Base-by-base conservation (phyloP, 2,797 vertebrate species). In the Sebastes itinus region DNA sequence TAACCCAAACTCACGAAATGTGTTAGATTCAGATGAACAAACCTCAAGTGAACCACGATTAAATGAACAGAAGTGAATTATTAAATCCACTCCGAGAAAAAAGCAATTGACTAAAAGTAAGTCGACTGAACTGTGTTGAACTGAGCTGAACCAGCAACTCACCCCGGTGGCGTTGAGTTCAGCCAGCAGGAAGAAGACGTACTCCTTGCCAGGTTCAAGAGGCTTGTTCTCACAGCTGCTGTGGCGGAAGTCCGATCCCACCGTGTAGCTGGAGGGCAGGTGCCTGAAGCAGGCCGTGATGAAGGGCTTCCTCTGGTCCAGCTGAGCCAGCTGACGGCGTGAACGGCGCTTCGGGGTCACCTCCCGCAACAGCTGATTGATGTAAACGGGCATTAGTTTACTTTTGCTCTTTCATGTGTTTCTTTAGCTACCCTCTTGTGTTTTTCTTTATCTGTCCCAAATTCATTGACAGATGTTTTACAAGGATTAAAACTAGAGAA, bases 121-220 rank as follows among this genome's bases (percentile, higher is more conserved):
- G 55, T 28, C 0, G 2, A 28, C 27, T 69, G 11, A 77, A 61
- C 25, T 63, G 62, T 49, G 38, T 10, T 75, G 16, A 75, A 52
- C 4, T 30, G 49, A 65, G 30, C 18, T 72, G 42, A 76, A 58
- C 46, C 22, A 3, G 38, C 38, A 66, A 95, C 97, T 97, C 72
- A 99, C 99, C 0, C 97, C 96, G 16, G 95, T 95, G n/a, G 95
- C 92, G 83, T 97, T 97, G 52, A 99, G 95, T 87, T 97, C 97
- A 0, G 97, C 99, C 75, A 99, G 93, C 86, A 99, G 94, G 75
- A 99, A 99, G 88, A 99, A 94, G 49, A 98, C 97, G 0, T 99
- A 99, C 78, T 96, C 96, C 91, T 98, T 97, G 54, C 97, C 97
- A 0, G 97, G 93, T 81, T 99, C 97, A 56, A 99, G 95, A 66